Evolutionary conservation across 2,888 invertebrate species (phyloP), one percentile per base, ranked within the genome.

Genomic region (Perizoma flavofasciatum): DNA sequence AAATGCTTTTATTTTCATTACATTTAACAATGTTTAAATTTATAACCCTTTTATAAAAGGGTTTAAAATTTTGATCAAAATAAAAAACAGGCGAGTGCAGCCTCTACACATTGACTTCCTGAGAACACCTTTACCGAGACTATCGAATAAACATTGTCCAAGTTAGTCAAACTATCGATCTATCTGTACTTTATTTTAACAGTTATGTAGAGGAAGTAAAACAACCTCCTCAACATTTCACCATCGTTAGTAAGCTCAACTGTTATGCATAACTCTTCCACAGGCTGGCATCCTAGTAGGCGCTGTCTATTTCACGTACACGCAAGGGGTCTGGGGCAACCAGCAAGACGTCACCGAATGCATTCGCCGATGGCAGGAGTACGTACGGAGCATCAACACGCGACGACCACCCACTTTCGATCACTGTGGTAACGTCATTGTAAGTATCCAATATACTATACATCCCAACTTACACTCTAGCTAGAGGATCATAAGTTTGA

Each of bases 281-380:
- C 80, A 89, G 90, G 86, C 90, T 87, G 88, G 86, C 46, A 75
- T 91, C 84, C 84, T 91, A 70, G 85, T 83, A 74, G 86, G 91
- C 56, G 77, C 87, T 65, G 77, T 85, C 66, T 89, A 87, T 76
- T 92, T 89, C 76, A 92, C 92, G 71, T 88, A 88, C 72, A 71
- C 79, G 60, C 90, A 92, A 79, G 92, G 92, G 72, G 82, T 92
- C 65, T 92, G 92, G 92, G 91, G 91, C 68, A 81, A 87, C 68
- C 91, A 92, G 71, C 83, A 75, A 70, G 86, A 88, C 59, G 85
- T 85, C 68, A 85, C 81, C n/a, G 91, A 91, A 72, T 88, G 88
- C 77, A 64, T 88, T 55, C 77, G 79, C 35, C 85, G 92, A 49
- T 91, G 91, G 90, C 78, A 84, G 67, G 90, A 89, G 71, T 92